Percentiles rank a stretch among this genome's conserved stretches.
Conservation (phyloP, 2,797 vertebrate genomes). For the Pampus argenteus region DNA sequence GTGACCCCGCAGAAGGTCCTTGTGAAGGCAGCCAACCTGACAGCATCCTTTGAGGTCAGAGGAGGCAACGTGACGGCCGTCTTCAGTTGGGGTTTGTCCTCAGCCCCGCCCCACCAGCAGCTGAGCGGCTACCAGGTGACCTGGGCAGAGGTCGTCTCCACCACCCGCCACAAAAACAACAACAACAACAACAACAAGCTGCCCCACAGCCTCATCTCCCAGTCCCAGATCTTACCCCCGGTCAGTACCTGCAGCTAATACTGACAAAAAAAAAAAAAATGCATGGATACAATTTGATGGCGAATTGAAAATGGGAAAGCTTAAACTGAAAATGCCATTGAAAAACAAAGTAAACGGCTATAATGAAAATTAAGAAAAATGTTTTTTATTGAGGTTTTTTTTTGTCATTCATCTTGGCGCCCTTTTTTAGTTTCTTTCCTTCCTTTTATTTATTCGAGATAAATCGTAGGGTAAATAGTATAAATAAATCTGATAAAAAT, state of each 20-base stretch:
- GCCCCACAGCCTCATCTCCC: constrained; percentile 72
- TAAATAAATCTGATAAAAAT: no score
- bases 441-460: background rate
- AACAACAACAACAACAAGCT: constrained; percentile 89
- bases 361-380: no score
- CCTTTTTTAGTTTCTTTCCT: background rate
- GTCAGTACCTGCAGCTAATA: constrained; percentile 38
- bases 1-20: constrained; percentile 77
- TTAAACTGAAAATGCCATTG: background rate
- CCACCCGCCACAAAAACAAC: constrained; percentile 86
- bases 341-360: no score
- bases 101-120: constrained; percentile 73
- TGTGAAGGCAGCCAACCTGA: constrained; percentile 89
- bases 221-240: constrained; percentile 58
- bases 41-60: constrained; percentile 87
- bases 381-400: no score
- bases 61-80: constrained; percentile 88
- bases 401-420: no score
- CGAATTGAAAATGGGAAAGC: background rate
- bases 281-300: no score
- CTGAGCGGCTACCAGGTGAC: constrained; percentile 92
- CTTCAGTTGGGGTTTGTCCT: constrained; percentile 89
- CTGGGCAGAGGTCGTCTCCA: constrained; percentile 90
- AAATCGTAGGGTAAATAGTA: no score
- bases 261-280: no score